A percentile compares a stretch with the other conserved stretches of the same genome.
Conservation (phyloP, 2,888 invertebrate genomes). For the Caenorhabditis sulstoni region DNA sequence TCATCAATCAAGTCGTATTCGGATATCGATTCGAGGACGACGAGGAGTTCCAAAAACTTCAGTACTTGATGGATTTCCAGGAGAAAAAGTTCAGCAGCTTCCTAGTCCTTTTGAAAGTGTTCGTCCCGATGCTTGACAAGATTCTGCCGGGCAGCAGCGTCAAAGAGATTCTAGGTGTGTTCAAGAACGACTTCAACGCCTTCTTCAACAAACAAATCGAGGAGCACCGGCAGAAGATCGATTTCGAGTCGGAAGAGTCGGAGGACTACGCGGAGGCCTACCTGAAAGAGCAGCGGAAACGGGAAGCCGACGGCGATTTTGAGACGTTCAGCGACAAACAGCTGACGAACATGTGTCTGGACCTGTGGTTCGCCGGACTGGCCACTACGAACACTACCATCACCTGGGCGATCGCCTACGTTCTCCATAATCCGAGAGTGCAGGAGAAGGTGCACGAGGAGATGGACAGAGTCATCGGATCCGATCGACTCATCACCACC, state of each 20-base stretch:
- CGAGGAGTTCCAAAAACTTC: slow-evolving; percentile 14
- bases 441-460: slow-evolving; percentile 62
- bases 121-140: slow-evolving; percentile 14
- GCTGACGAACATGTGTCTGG: slow-evolving; percentile 45
- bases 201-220: slow-evolving; percentile 56
- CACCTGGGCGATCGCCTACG: slow-evolving; percentile 36
- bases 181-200: slow-evolving; percentile 50
- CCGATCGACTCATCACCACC: slow-evolving; percentile 57
- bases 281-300: slow-evolving; percentile 53
- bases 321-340: slow-evolving; percentile 47
- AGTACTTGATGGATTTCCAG: slow-evolving; percentile 33
- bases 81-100: slow-evolving; percentile 22
- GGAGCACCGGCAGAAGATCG: slow-evolving; percentile 43
- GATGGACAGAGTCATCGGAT: slow-evolving; percentile 61
- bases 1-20: slow-evolving; percentile 59
- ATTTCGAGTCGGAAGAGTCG: slow-evolving; percentile 24
- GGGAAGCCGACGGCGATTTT: slow-evolving; percentile 37
- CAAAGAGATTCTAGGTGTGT: slow-evolving; percentile 32
- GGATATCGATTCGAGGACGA: slow-evolving; percentile 47
- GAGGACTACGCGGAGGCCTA: slow-evolving; percentile 61
- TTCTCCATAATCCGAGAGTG: slow-evolving; percentile 36
- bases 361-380: slow-evolving; percentile 54
- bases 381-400: slow-evolving; percentile 51
- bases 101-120: slow-evolving; percentile 7
- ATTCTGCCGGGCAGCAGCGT: slow-evolving; percentile 16